Conservation (phyloP, 2,113 vertebrate species). For the Podilymbus podiceps region DNA sequence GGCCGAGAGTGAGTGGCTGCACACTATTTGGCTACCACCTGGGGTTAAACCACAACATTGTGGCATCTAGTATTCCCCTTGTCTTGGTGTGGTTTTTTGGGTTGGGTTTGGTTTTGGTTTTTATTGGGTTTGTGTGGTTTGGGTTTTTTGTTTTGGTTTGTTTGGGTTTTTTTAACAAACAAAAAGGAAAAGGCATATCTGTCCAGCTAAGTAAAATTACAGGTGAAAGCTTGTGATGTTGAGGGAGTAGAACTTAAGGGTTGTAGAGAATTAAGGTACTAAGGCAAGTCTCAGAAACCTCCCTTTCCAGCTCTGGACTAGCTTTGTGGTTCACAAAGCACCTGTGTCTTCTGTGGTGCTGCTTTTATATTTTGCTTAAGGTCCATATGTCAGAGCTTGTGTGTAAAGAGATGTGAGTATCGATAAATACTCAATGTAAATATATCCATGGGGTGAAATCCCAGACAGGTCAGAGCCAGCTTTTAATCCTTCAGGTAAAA, state of each 20-base stretch:
- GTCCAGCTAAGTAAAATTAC: not conserved
- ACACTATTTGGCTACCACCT: too few species aligned
- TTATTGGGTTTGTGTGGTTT: too few species aligned
- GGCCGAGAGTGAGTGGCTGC: too few species aligned
- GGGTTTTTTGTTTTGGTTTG: too few species aligned
- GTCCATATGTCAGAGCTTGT: not conserved
- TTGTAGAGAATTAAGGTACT: not conserved
- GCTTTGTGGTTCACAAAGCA: fast-evolving
- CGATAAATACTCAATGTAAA: not conserved
- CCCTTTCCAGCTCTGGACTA: not conserved
- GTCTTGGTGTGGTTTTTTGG: not conserved
- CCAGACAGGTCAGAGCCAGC: not conserved
- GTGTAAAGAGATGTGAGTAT: not conserved
- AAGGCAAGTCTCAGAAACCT: not conserved
- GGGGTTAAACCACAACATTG: not conserved
- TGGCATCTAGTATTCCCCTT: not conserved
- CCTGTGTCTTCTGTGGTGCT: not conserved
- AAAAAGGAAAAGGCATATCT: not conserved
- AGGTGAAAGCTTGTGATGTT: not conserved
- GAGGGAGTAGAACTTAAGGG: not conserved
- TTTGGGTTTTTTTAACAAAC: too few species aligned
- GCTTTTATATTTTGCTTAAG: not conserved
- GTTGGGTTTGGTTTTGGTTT: too few species aligned
- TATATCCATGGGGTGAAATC: not conserved
- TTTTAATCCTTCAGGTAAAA: not conserved